Conservation (phyloP, 2,113 vertebrate genomes). For the Vulpes lagopus region DNA sequence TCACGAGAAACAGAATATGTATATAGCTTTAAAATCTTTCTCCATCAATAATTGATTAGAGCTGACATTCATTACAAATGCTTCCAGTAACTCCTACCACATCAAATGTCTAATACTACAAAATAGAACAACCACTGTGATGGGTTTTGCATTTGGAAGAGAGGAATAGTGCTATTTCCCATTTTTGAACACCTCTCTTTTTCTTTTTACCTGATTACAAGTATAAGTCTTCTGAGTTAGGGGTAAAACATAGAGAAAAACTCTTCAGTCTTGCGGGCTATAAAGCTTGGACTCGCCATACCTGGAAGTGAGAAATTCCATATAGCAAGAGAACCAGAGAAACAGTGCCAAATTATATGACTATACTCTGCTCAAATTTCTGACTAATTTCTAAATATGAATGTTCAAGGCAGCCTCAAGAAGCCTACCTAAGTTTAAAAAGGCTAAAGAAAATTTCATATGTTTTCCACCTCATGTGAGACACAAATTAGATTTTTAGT, state of each 20-base stretch:
- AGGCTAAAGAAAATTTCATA: not conserved
- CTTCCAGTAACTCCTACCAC: not conserved
- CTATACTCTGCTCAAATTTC: not conserved
- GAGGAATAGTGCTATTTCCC: not conserved
- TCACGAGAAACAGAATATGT: not conserved
- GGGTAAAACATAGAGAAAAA: not conserved
- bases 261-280: not conserved
- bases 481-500: not conserved
- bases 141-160: not conserved
- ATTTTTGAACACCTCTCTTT: not conserved
- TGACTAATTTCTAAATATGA: not conserved
- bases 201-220: not conserved
- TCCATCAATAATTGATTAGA: not conserved
- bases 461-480: not conserved
- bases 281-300: not conserved
- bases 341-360: not conserved
- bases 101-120: not conserved
- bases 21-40: not conserved
- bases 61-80: not conserved
- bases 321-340: not conserved
- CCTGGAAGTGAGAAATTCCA: not conserved
- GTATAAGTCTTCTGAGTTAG: not conserved
- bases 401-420: not conserved
- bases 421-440: not conserved
- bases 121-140: not conserved